phyloP scores from a whole-genome alignment of 2,797 vertebrate species.

The Peromyscus aztecus region DNA sequence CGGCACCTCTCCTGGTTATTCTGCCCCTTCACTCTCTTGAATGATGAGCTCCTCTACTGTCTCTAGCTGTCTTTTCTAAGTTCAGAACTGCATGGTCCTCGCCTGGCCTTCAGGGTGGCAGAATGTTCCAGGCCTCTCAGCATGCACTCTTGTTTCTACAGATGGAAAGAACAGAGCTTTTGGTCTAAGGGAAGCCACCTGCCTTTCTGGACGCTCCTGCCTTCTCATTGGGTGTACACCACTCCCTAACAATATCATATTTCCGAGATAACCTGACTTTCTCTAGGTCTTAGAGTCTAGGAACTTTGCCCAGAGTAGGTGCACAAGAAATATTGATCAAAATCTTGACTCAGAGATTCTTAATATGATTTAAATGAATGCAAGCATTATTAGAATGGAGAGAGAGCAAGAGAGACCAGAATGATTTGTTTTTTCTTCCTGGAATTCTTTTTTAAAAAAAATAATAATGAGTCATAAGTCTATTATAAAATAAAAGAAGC shows the following conservation, averaged over 20 bases:
- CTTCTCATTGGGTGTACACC: neutral
- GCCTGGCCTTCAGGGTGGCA: neutral
- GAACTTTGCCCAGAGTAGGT: constrained; percentile 71
- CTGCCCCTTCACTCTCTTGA: neutral
- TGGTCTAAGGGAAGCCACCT: constrained; percentile 38
- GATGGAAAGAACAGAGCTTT: constrained; percentile 6
- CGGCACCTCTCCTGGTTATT: neutral
- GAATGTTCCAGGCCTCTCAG: neutral
- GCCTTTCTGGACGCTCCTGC: constrained; percentile 64
- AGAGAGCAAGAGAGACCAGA: neutral
- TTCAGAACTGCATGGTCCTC: neutral
- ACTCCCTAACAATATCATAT: neutral
- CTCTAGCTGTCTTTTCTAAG: constrained; percentile 18
- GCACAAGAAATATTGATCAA: constrained; percentile 53
- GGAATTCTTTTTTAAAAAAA: constrained; percentile 62
- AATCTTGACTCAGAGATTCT: constrained; percentile 19
- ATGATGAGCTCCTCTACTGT: neutral
- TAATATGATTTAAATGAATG: constrained; percentile 12
- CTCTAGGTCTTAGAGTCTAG: constrained; percentile 30
- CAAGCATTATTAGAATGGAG: constrained; percentile 34
- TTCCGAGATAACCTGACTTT: constrained; percentile 56
- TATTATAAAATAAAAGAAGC: constrained; percentile 73
- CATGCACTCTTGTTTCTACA: neutral
- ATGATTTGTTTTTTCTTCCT: constrained; percentile 64
- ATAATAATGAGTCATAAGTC: constrained; percentile 75